Conservation (phyloP, 2,113 vertebrate genomes). For the Sminthopsis crassicaudata region DNA sequence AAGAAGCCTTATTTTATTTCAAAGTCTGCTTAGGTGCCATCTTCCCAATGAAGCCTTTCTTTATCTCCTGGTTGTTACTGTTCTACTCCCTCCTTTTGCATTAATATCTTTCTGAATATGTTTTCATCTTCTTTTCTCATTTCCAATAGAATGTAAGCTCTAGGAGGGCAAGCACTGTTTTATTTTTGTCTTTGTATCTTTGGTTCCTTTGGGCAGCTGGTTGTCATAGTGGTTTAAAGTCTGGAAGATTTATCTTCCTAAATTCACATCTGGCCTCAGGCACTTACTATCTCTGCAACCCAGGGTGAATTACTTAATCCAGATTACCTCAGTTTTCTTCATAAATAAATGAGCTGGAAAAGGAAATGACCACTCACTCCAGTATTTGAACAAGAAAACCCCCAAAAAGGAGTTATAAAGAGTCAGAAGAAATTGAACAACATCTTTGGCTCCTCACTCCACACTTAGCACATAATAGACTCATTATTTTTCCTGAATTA, state of each 20-base stretch:
- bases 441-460: not conserved
- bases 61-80: not conserved
- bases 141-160: not conserved
- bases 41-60: not conserved
- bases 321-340: not conserved
- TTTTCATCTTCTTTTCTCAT: not conserved
- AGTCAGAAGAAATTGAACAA: too few relatives aligned
- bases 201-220: not conserved
- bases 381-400: too few relatives aligned
- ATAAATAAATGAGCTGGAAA: not conserved
- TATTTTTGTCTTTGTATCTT: not conserved
- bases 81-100: not conserved
- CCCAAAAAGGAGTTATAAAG: too few relatives aligned
- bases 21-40: not conserved
- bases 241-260: not conserved
- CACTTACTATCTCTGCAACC: not conserved
- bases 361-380: too few relatives aligned
- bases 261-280: not conserved
- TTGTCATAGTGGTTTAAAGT: not conserved
- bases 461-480: too few relatives aligned
- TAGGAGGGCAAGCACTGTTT: not conserved
- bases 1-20: not conserved
- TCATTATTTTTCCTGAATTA: not conserved
- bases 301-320: not conserved
- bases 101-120: not conserved